Evolutionary conservation across 2,888 invertebrate species (phyloP).

Genomic region (Lottia gigantea): DNA sequence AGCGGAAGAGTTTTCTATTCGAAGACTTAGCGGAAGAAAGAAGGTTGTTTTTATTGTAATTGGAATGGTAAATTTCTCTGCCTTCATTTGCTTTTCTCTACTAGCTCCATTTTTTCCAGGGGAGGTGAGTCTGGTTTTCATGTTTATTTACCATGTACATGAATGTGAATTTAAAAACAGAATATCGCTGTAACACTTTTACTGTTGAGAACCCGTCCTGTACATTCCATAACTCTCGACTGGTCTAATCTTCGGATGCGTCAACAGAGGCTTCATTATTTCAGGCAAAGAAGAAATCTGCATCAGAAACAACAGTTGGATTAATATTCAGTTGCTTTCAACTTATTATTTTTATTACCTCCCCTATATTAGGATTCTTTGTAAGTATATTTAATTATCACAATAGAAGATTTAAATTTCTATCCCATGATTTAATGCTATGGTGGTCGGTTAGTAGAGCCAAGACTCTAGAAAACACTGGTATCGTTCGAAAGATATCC

Average conservation of each 20-base stretch:
- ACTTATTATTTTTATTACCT: conserved; percentile 80
- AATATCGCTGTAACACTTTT: no score
- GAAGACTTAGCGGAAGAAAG: conserved; percentile 30
- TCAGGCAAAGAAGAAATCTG: conserved; percentile 77
- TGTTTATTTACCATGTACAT: no score
- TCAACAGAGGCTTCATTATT: conserved; percentile 26
- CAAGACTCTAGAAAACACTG: no score
- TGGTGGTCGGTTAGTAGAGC: no score
- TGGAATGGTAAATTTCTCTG: conserved; percentile 49
- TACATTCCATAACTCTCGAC: no score
- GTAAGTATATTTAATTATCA: conserved; percentile 72
- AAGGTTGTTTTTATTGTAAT: conserved; percentile 45
- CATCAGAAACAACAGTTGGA: conserved; percentile 78
- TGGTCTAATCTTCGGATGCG: not conserved
- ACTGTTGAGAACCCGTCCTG: no score
- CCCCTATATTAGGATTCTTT: conserved; percentile 81
- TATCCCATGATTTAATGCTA: no score
- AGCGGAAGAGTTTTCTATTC: conserved; percentile 39
- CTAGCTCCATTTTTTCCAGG: conserved; percentile 55
- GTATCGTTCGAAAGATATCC: no score
- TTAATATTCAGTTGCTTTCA: conserved; percentile 84
- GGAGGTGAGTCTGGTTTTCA: conserved; percentile 39
- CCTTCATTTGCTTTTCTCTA: conserved; percentile 47
- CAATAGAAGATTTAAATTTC: no score
- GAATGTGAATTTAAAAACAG: no score